Evolutionary conservation across 2,113 vertebrate genomes (phyloP), one percentile per base, ranked within the genome.

Genomic region (Copsychus sechellarum): DNA sequence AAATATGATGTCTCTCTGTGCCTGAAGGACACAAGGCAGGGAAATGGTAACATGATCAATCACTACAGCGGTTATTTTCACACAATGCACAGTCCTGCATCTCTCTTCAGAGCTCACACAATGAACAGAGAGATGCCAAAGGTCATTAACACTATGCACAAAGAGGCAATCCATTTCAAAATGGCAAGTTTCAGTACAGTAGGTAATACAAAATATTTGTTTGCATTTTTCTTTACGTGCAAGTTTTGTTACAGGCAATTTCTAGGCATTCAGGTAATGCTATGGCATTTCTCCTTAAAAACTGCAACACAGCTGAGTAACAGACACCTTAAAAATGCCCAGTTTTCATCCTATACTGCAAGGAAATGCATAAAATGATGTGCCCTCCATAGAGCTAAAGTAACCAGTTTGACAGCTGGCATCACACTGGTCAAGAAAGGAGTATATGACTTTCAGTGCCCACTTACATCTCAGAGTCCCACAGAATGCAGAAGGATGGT

Each of bases 1-100:
- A 90, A 99, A 99, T 87, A 99, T 99, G 64, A 99, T 98, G 96
- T 99, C 99, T 96, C 99, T 98, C 93, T 99, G 99, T 69, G 98
- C 97, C 99, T 99, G 96, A 65, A 42, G 79, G 88, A 70, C 31
- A 82, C 47, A 94, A 93, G 38, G 43, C 13, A 84, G 47, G 69
- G 54, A 93, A 87, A 88, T 8, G 8, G 71, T 47, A 64, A 76
- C 0, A 0, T 9, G 21, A 82, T 80, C 51, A 36, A 60, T 57
- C 60, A 42, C 36, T 38, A 6, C 18, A 36, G 43, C 54, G 36
- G 36, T 36, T 36, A 56, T 81, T 67, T 78, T 83, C 86, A 80
- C 29, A 23, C 21, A 71, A 56, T 12, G n/a, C 66, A 71, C 53
- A 61, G 36, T 28, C 5, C 61, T 53, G 16, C 22, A 54, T 42